A percentile compares a stretch with the other conserved stretches of the same genome.
phyloP scores from a whole-genome alignment of 2,113 vertebrate species.

The Morone chrysops region DNA sequence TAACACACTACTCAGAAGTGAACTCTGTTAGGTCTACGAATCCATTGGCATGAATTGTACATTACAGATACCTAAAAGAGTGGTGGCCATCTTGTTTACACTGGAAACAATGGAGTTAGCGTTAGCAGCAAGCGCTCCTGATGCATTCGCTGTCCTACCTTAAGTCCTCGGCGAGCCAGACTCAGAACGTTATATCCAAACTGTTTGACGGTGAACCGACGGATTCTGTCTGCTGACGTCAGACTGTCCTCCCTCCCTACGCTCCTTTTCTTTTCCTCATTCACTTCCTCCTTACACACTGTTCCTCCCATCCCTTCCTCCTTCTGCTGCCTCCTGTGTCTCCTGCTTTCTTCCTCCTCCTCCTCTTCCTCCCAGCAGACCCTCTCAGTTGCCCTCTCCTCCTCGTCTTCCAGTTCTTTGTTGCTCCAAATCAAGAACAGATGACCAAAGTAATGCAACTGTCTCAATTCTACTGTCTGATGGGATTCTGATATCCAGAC shows the following conservation, averaged over 20 bases:
- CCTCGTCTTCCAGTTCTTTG: background rate
- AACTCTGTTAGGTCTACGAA: too few relatives aligned
- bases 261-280: slow-evolving; percentile 52
- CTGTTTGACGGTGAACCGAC: slow-evolving; percentile 68
- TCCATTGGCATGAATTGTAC: too few relatives aligned
- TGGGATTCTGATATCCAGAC: background rate
- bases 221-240: slow-evolving; percentile 71
- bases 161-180: slow-evolving; percentile 89
- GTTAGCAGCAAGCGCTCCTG: too few relatives aligned
- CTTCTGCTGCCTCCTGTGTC: background rate
- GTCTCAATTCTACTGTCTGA: background rate
- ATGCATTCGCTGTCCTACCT: slow-evolving; percentile 42
- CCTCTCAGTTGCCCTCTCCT: background rate
- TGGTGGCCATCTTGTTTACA: background rate
- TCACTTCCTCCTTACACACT: slow-evolving; percentile 45
- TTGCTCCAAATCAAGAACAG: background rate
- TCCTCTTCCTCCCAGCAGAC: background rate
- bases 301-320: slow-evolving; percentile 43
- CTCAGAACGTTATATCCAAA: slow-evolving; percentile 87
- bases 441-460: background rate
- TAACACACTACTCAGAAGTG: too few relatives aligned
- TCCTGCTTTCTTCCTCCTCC: too few relatives aligned
- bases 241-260: slow-evolving; percentile 82
- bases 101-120: background rate
- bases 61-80: too few relatives aligned